Conservation (phyloP, 2,888 invertebrate species). For the Eurois occulta region DNA sequence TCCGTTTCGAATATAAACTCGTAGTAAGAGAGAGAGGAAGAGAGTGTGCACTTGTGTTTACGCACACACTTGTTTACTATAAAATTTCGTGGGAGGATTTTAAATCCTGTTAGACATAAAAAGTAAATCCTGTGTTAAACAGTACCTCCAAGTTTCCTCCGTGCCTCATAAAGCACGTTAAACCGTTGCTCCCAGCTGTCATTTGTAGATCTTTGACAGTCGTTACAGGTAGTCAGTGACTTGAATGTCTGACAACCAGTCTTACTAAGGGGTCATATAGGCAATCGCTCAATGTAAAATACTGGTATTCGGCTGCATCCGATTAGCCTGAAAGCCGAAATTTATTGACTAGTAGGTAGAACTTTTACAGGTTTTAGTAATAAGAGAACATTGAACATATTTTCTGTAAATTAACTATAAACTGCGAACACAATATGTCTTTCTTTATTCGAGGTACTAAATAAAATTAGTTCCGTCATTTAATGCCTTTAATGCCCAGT, state of each 20-base stretch:
- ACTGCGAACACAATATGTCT: conserved; percentile 7
- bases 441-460: conserved; percentile 34
- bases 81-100: neutral
- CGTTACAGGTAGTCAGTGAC: too few species aligned
- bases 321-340: too few species aligned
- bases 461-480: conserved; percentile 37
- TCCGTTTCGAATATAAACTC: neutral
- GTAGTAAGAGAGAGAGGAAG: neutral
- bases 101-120: neutral
- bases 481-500: conserved; percentile 39
- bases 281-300: too few species aligned
- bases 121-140: neutral
- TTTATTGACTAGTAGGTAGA: neutral
- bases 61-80: neutral
- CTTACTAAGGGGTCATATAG: too few species aligned
- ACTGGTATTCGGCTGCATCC: too few species aligned
- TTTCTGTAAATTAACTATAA: neutral
- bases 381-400: neutral
- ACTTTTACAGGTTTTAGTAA: neutral
- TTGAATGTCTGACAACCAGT: too few species aligned
- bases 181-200: too few species aligned
- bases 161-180: too few species aligned
- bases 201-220: too few species aligned
- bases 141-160: too few species aligned
- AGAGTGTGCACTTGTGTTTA: too few species aligned